Percentiles rank a stretch among this genome's conserved stretches.
These are phyloP conservation scores for Sisyra terminalis DNA, from an alignment of 2,888 invertebrate species.

Conservation along the genomic window DNA sequence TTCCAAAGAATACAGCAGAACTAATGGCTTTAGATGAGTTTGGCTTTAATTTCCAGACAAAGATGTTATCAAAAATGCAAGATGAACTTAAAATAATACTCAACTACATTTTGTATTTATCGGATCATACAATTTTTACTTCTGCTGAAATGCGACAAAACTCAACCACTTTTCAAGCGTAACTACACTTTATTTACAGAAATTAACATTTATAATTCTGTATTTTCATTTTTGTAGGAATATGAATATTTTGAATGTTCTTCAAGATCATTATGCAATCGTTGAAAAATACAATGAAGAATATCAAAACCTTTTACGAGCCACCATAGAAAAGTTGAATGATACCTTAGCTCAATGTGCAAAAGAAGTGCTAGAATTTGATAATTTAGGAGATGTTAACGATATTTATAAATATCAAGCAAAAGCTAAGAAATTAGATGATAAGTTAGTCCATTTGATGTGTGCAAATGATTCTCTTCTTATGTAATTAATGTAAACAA, in stretches of 20 bases:
- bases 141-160: conserved; percentile 80
- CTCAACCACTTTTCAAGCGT: conserved; percentile 76
- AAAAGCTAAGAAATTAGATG: conserved; percentile 64
- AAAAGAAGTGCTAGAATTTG: conserved; percentile 68
- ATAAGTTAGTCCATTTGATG: conserved; percentile 28
- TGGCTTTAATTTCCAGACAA: conserved; percentile 43
- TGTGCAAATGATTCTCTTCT: too few relatives aligned
- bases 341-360: conserved; percentile 68
- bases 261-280: conserved; percentile 68
- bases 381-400: conserved; percentile 73
- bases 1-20: conserved; percentile 71
- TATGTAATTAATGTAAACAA: too few relatives aligned
- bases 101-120: conserved; percentile 64
- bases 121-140: conserved; percentile 64
- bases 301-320: conserved; percentile 67
- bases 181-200: conserved; percentile 10
- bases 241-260: conserved; percentile 58
- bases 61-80: conserved; percentile 60
- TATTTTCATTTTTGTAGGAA: conserved; percentile 32
- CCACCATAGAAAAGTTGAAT: conserved; percentile 62
- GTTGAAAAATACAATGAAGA: conserved; percentile 69
- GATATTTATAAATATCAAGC: conserved; percentile 69
- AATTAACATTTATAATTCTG: not conserved
- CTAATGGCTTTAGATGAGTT: conserved; percentile 70
- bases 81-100: conserved; percentile 49